These are phyloP conservation scores for Melanotaenia duboulayi DNA, from an alignment of 2,113 vertebrate species.

Conservation along the genomic window DNA sequence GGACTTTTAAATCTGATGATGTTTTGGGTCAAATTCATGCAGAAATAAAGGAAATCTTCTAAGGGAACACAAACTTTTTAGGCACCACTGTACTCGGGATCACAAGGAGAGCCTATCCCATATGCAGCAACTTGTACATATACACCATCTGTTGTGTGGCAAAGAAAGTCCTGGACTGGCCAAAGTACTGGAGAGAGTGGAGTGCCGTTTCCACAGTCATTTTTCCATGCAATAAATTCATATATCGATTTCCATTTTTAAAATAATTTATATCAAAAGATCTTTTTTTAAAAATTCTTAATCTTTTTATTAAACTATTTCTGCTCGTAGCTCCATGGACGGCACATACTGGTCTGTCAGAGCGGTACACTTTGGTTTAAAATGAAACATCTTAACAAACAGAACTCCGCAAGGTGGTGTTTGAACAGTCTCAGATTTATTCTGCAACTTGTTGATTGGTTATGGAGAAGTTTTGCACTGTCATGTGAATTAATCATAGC, in stretches of 20 bases:
- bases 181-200: slow-evolving; percentile 37
- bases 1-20: not conserved
- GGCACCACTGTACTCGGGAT: slow-evolving; percentile 5
- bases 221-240: not conserved
- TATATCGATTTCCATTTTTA: not conserved
- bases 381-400: no score
- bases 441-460: not conserved
- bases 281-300: no score
- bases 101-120: slow-evolving; percentile 12
- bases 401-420: not conserved
- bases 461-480: not conserved
- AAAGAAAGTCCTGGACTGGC: slow-evolving; percentile 15
- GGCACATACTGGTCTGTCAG: no score
- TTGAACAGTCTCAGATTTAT: slow-evolving; percentile 2
- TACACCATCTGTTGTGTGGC: slow-evolving; percentile 2
- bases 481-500: not conserved
- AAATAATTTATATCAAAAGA: not conserved
- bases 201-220: not conserved
- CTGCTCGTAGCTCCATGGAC: no score
- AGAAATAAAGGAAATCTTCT: not conserved
- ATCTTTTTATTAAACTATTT: not conserved
- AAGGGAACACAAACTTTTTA: not conserved
- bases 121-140: slow-evolving; percentile 18
- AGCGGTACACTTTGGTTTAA: no score
- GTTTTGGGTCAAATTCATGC: not conserved